Evolutionary conservation across 2,888 invertebrate genomes (phyloP).

Genomic region (Thera obeliscata): DNA sequence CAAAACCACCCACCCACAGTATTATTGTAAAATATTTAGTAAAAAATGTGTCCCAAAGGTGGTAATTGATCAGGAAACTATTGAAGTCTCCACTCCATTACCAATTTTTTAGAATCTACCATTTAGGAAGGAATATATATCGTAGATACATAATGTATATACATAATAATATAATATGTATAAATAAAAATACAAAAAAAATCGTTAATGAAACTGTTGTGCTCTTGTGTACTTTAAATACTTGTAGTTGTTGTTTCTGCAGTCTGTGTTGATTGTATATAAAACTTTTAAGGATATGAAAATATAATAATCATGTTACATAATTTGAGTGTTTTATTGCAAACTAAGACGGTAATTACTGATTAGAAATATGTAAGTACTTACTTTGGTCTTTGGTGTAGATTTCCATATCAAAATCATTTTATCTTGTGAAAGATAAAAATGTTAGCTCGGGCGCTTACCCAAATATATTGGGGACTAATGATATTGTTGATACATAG

Average conservation of each 20-base stretch:
- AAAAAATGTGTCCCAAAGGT: neutral
- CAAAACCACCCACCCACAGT: conserved; percentile 30
- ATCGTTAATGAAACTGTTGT: conserved; percentile 67
- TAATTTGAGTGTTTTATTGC: conserved; percentile 43
- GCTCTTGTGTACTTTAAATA: conserved; percentile 56
- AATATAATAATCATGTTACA: conserved; percentile 75
- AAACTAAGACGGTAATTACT: too few relatives aligned
- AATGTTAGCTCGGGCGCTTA: too few relatives aligned
- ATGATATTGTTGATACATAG: too few relatives aligned
- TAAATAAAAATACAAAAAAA: too few relatives aligned
- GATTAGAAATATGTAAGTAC: neutral
- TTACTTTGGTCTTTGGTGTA: neutral
- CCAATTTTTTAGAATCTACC: neutral
- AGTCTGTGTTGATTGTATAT: conserved; percentile 75
- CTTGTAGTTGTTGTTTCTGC: conserved; percentile 69
- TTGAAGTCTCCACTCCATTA: too few relatives aligned
- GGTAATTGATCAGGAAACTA: neutral
- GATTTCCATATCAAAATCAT: neutral
- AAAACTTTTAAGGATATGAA: conserved; percentile 76
- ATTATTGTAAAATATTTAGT: neutral
- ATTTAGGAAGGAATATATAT: too few relatives aligned
- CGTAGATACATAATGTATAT: neutral
- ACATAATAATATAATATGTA: neutral
- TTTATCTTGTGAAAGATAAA: neutral
- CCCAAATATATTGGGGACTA: neutral